A percentile compares a stretch with the other conserved stretches of the same genome.
phyloP scores from a whole-genome alignment of 2,113 vertebrate species.

The Tychaedon coryphoeus region DNA sequence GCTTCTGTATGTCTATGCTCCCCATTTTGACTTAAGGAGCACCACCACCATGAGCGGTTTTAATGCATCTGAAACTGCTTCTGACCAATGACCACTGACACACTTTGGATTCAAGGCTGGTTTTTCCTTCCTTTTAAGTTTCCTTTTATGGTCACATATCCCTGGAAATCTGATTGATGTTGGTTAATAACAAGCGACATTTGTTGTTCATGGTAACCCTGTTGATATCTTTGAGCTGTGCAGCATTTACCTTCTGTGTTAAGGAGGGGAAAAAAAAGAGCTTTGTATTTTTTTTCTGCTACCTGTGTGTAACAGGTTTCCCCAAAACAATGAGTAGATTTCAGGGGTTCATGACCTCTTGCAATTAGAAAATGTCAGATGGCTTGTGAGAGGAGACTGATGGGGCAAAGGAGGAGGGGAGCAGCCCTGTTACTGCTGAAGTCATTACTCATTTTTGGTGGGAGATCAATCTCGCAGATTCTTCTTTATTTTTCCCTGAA shows the following conservation, averaged over 20 bases:
- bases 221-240: not conserved
- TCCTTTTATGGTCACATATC: not conserved
- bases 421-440: not conserved
- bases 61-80: not conserved
- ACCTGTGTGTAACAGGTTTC: not conserved
- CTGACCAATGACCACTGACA: not conserved
- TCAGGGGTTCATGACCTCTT: not conserved
- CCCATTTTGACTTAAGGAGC: not conserved
- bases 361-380: not conserved
- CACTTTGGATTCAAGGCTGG: not conserved
- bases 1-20: not conserved
- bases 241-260: not conserved
- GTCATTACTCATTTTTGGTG: not conserved
- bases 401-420: not conserved
- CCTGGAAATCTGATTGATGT: not conserved
- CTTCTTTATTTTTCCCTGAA: not conserved
- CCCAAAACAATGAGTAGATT: not conserved
- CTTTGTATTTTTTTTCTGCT: not conserved
- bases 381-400: not conserved
- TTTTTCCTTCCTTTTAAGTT: not conserved
- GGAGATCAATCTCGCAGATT: accelerated
- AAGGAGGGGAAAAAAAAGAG: not conserved
- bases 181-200: not conserved
- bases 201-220: not conserved
- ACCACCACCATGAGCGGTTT: not conserved